Conservation (phyloP, 2,888 invertebrate genomes). For the Lepidochrysops patricia region DNA sequence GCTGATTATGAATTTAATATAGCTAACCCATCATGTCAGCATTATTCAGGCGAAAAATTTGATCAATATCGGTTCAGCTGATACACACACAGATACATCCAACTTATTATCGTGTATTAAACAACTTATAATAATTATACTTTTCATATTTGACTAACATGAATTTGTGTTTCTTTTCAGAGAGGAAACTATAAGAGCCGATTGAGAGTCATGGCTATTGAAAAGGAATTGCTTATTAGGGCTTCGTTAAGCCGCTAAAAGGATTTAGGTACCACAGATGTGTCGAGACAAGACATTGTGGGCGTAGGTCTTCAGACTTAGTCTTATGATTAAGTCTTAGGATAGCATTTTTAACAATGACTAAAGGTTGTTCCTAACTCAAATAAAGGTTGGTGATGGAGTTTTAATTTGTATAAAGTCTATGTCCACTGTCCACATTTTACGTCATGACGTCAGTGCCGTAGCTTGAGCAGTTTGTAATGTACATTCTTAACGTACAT, state of each 20-base stretch:
- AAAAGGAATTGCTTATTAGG: slow-evolving; percentile 10
- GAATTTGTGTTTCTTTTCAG: not conserved
- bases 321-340: not conserved
- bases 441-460: no score
- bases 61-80: no score
- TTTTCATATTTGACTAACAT: no score
- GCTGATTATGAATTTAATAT: no score
- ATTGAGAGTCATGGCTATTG: not conserved
- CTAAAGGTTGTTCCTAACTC: slow-evolving; percentile 1
- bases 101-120: no score
- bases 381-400: not conserved
- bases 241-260: not conserved
- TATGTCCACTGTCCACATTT: no score
- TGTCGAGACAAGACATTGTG: not conserved
- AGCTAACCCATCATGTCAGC: no score
- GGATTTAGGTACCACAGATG: not conserved
- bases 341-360: not conserved
- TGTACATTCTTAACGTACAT: no score
- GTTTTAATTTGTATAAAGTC: not conserved
- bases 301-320: not conserved
- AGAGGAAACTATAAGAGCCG: not conserved
- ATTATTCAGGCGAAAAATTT: no score
- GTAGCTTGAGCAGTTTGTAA: no score
- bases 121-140: no score
- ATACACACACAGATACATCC: no score